Evolutionary conservation across 2,797 vertebrate species (phyloP).

Genomic region (Micromesistius poutassou): DNA sequence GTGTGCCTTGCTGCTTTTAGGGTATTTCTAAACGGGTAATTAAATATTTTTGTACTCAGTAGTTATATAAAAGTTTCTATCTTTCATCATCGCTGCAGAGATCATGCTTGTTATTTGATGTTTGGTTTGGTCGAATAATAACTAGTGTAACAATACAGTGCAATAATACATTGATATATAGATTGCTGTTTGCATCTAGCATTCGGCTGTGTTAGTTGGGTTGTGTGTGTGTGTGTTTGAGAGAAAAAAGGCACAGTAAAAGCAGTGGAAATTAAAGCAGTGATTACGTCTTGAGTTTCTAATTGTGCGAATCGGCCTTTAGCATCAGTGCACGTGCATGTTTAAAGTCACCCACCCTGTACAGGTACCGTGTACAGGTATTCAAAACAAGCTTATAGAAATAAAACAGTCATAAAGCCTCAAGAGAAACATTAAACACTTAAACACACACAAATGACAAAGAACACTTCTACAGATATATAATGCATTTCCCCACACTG

Average conservation of each 20-base stretch:
- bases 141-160: not conserved
- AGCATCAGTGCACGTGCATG: not conserved
- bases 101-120: not conserved
- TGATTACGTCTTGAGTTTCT: slow-evolving; percentile 4
- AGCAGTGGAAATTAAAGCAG: not conserved
- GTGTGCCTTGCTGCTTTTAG: not conserved
- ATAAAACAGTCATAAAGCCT: not conserved
- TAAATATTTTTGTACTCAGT: not conserved
- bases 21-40: not conserved
- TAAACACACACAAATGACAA: not conserved
- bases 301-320: not conserved
- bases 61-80: not conserved
- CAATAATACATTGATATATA: not conserved
- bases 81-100: not conserved
- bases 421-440: not conserved
- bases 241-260: slow-evolving; percentile 1
- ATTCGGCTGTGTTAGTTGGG: not conserved
- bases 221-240: not conserved
- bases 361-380: not conserved
- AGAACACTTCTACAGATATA: not conserved
- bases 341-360: not conserved
- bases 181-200: not conserved
- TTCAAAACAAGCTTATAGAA: not conserved
- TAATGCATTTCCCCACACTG: not conserved
- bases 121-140: not conserved